phyloP scores from a whole-genome alignment of 2,797 vertebrate species.

The Argya squamiceps region DNA sequence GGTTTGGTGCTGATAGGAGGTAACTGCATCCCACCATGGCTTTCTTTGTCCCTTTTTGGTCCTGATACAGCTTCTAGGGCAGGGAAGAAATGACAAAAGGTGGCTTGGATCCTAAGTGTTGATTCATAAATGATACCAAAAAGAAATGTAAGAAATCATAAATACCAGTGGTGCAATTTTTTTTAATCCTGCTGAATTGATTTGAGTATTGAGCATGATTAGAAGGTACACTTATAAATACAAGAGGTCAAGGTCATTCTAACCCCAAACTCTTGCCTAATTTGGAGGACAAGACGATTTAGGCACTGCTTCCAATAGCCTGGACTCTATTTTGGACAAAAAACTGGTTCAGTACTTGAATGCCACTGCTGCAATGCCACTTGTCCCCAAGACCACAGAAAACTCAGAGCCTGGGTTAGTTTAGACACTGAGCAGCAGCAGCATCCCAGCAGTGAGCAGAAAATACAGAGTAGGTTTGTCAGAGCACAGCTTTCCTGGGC shows the following conservation, averaged over 20 bases:
- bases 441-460: neutral
- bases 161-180: no score
- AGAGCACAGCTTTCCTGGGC: neutral
- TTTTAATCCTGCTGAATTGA: neutral
- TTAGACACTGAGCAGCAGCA: neutral
- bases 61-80: neutral
- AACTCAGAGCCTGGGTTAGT: neutral
- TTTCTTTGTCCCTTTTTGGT: neutral
- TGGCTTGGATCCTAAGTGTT: neutral
- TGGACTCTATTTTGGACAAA: neutral
- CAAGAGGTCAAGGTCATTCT: neutral
- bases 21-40: neutral
- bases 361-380: neutral
- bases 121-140: neutral
- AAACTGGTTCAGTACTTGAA: neutral
- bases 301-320: neutral
- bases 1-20: neutral
- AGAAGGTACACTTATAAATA: neutral
- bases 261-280: rapidly evolving
- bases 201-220: neutral
- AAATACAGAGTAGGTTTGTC: neutral
- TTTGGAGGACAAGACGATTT: neutral
- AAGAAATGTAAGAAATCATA: neutral
- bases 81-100: neutral
- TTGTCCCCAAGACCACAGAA: neutral